phyloP scores from a whole-genome alignment of 2,888 invertebrate genomes.

The Lampropteryx suffumata region DNA sequence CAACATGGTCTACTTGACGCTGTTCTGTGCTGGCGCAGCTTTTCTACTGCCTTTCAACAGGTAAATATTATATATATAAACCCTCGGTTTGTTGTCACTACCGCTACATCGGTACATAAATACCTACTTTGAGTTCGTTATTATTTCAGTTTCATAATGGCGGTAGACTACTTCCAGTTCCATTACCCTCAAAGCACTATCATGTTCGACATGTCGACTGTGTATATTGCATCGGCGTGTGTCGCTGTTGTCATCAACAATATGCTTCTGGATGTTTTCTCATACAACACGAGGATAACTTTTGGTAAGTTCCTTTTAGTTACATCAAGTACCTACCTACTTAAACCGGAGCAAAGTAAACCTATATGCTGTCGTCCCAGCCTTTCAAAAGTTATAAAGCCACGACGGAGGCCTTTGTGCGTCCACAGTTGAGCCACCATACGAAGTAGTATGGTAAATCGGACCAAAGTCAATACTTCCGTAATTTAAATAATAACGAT shows the following conservation, averaged over 20 bases:
- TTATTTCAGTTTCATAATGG: conserved; percentile 92
- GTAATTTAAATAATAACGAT: no score
- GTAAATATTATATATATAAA: conserved; percentile 63
- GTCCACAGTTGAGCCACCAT: no score
- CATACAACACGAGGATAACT: conserved; percentile 91
- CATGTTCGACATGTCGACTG: conserved; percentile 95
- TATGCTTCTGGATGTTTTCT: conserved; percentile 90
- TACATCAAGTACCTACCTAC: no score
- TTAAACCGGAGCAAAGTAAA: no score
- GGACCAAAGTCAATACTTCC: no score
- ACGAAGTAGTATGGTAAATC: no score
- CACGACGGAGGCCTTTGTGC: no score
- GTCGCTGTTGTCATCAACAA: conserved; percentile 94
- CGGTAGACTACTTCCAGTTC: conserved; percentile 95
- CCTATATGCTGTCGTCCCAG: no score
- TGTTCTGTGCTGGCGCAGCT: conserved; percentile 93
- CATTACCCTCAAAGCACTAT: conserved; percentile 93
- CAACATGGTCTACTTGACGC: conserved; percentile 88
- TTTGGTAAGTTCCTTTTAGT: conserved; percentile 84
- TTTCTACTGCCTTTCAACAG: conserved; percentile 96
- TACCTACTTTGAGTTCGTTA: not conserved
- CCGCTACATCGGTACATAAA: no score
- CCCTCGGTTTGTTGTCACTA: no score
- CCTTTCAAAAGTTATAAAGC: no score
- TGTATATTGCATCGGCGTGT: conserved; percentile 95